These are phyloP conservation scores for Barnardius zonarius DNA, from an alignment of 2,113 vertebrate genomes.

Conservation along the genomic window DNA sequence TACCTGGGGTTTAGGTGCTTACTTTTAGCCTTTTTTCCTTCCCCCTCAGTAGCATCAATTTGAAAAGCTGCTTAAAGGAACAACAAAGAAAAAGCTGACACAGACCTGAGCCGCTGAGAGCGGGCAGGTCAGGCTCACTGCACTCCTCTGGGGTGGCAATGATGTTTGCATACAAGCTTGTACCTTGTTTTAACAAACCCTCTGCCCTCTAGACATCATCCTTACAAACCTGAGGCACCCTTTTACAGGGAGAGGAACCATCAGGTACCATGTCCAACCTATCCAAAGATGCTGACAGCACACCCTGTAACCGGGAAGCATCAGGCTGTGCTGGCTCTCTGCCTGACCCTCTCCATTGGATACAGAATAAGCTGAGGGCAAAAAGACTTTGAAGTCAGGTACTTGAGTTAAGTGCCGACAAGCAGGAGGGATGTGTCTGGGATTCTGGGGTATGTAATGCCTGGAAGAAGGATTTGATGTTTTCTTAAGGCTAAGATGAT, in stretches of 20 bases:
- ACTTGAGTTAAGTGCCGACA: not conserved
- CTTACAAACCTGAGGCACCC: not conserved
- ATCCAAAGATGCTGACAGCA: not conserved
- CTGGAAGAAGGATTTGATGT: not conserved
- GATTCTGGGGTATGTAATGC: not conserved
- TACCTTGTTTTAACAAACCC: not conserved
- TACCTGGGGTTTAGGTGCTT: not conserved
- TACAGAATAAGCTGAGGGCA: not conserved
- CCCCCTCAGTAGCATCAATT: not conserved
- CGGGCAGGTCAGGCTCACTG: not conserved
- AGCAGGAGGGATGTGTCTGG: not conserved
- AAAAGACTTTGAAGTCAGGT: not conserved
- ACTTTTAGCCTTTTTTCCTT: not conserved
- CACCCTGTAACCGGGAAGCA: fast-evolving
- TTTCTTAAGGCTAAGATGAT: not conserved
- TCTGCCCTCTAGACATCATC: not conserved
- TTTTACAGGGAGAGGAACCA: not conserved
- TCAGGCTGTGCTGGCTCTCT: not conserved
- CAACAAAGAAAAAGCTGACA: slow-evolving; percentile 68
- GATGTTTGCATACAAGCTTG: not conserved
- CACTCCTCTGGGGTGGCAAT: not conserved
- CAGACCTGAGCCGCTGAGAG: not conserved
- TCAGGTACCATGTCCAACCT: not conserved
- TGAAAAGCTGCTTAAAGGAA: slow-evolving; percentile 53
- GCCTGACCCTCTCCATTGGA: not conserved